Conservation (phyloP, 2,797 vertebrate species). For the Microcaecilia unicolor region DNA sequence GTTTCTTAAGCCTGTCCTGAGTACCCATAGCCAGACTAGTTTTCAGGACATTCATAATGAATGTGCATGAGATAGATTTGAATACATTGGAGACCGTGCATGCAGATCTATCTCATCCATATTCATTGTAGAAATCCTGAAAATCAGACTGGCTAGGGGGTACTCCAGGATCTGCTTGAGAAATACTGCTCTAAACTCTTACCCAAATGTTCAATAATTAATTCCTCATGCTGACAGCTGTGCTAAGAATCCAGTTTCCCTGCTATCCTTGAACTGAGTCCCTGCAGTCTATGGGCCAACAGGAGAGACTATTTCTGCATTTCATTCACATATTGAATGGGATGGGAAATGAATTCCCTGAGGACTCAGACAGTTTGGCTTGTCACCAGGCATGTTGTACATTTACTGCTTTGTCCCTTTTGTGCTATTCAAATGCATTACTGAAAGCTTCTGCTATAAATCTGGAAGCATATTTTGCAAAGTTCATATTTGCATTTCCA, state of each 20-base stretch:
- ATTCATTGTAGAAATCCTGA: too few species aligned
- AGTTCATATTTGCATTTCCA: slow-evolving; percentile 60
- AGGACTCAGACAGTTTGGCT: slow-evolving; percentile 49
- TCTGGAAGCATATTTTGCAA: slow-evolving; percentile 50
- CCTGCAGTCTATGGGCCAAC: slow-evolving; percentile 41
- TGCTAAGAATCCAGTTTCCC: slow-evolving; percentile 22
- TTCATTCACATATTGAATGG: slow-evolving; percentile 48
- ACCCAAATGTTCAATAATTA: too few species aligned
- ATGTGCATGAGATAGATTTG: too few species aligned
- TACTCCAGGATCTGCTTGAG: too few species aligned
- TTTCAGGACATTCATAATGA: too few species aligned
- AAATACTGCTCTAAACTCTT: too few species aligned
- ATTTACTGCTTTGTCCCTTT: slow-evolving; percentile 47
- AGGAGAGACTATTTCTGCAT: slow-evolving; percentile 38
- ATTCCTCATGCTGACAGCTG: slow-evolving; percentile 18
- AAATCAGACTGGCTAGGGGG: too few species aligned
- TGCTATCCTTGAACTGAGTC: slow-evolving; percentile 34
- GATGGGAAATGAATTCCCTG: slow-evolving; percentile 44
- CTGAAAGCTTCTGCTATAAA: slow-evolving; percentile 54
- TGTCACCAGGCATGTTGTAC: slow-evolving; percentile 43
- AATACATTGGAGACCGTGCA: too few species aligned
- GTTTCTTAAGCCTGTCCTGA: too few species aligned
- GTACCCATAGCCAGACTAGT: too few species aligned
- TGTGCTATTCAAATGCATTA: slow-evolving; percentile 39
- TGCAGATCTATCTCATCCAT: too few species aligned